phyloP scores from a whole-genome alignment of 2,113 vertebrate species.

The Rhea pennata region DNA sequence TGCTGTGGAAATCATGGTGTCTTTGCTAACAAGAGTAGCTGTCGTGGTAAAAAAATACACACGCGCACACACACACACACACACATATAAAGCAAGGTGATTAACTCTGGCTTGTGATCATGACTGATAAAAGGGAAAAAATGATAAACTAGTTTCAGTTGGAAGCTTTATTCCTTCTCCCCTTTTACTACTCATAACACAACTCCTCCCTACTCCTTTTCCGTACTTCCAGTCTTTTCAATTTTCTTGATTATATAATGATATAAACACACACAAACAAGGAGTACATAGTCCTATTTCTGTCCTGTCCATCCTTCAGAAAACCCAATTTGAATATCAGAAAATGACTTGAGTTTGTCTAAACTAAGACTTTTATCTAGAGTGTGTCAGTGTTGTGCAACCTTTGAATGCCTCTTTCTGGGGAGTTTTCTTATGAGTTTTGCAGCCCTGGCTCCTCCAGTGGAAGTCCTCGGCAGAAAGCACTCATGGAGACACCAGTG shows the following conservation, averaged over 20 bases:
- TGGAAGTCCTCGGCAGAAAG: not conserved
- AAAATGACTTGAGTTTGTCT: not conserved
- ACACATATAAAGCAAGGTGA: not conserved
- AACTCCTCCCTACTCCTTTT: not conserved
- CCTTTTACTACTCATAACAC: not conserved
- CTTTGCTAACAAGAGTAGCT: not conserved
- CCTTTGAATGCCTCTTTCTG: not conserved
- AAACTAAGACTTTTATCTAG: not conserved
- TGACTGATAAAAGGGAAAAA: not conserved
- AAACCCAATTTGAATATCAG: not conserved
- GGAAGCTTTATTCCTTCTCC: not conserved
- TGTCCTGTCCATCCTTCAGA: not conserved
- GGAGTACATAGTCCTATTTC: not conserved
- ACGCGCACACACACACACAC: too few relatives aligned
- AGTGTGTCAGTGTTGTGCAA: not conserved
- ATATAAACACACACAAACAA: not conserved
- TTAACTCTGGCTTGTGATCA: not conserved
- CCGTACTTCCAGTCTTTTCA: not conserved
- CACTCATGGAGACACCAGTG: not conserved
- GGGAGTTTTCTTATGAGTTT: not conserved
- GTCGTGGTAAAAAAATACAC: not conserved
- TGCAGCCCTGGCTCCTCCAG: not conserved
- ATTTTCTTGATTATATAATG: not conserved
- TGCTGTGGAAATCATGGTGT: not conserved
- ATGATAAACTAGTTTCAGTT: not conserved